Evolutionary conservation across 1,140 invertebrate species (phyloP).

Genomic region (Procambarus clarkii): DNA sequence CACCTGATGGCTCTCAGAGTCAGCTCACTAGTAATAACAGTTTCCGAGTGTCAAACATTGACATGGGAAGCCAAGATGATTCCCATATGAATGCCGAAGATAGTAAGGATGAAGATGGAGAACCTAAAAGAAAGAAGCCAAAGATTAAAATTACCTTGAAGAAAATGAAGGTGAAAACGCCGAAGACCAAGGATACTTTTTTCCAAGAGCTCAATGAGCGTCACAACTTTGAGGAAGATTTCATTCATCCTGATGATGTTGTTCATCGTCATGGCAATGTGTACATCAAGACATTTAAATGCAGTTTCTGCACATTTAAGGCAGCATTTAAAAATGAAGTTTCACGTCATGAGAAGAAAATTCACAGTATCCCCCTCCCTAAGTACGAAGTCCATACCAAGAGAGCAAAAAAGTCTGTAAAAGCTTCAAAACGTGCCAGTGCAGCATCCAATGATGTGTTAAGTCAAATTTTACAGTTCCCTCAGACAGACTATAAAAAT

Average conservation of each 20-base stretch:
- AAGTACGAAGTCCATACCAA: slow-evolving; percentile 40
- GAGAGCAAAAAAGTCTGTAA: slow-evolving; percentile 51
- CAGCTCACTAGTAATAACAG: slow-evolving; percentile 60
- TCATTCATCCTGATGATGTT: slow-evolving; percentile 78
- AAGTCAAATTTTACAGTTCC: slow-evolving; percentile 44
- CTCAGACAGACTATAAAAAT: slow-evolving; percentile 19
- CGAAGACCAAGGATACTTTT: slow-evolving; percentile 69
- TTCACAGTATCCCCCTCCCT: slow-evolving; percentile 73
- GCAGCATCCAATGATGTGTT: slow-evolving; percentile 32
- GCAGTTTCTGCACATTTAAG: slow-evolving; percentile 78
- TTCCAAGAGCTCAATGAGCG: slow-evolving; percentile 73
- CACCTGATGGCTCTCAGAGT: slow-evolving; percentile 30
- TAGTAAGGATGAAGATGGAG: slow-evolving; percentile 72
- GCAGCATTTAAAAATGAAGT: slow-evolving; percentile 79
- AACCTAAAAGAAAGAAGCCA: slow-evolving; percentile 71
- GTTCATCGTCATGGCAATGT: slow-evolving; percentile 76
- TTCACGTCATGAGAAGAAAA: slow-evolving; percentile 78
- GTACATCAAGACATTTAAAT: slow-evolving; percentile 77
- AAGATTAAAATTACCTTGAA: slow-evolving; percentile 73
- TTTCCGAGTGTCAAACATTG: slow-evolving; percentile 70
- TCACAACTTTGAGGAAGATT: slow-evolving; percentile 75
- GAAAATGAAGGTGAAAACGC: slow-evolving; percentile 73
- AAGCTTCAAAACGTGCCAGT: slow-evolving; percentile 18
- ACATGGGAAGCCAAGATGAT: slow-evolving; percentile 79
- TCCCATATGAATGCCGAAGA: slow-evolving; percentile 73